Base-by-base conservation (phyloP, 2,888 invertebrate genomes). In the Ochropleura leucogaster region DNA sequence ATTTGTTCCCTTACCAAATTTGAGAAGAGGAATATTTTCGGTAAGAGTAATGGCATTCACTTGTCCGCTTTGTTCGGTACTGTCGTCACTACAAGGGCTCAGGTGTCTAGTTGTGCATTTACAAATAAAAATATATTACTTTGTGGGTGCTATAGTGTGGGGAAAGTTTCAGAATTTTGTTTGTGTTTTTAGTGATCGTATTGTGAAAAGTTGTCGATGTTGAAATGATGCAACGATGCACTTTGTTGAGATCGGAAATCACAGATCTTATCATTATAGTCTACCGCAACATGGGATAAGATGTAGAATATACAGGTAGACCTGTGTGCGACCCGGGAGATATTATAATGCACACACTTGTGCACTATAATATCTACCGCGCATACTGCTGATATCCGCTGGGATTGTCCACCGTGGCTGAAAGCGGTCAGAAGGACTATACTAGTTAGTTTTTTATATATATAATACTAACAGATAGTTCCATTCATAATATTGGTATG, bases 1-100 rank as follows among this genome's bases (percentile, higher is more conserved):
- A 93, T 95, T 95, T 94, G 93, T 94, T 93, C 91, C 92, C 91
- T 90, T 92, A 89, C 88, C 87, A 89, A 93, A 90, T 93, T 93
- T 93, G 91, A 93, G 91, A 89, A 88, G 87, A 51, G 89, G 90
- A 94, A 95, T 94, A 93, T 94, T 94, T 94, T 94, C 90, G 86
- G 87, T 87, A 88, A 89, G 85, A 88, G 74, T 93, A 92, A 93
- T 92, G 91, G 86, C 68, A 72, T 86, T 85, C 85, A 84, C 85
- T 87, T 83, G 86, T 85, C 83, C 82, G 82, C 81, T 80, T 86
- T 81, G 86, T 88, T 80, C 78, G 80, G 68, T 72, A 75, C 79
- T 83, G 84, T 81, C 79, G 77, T 75, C 79, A 71, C 79, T 75
- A 88, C 80, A 89, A 82, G 64, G 80, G 76, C 77, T 82, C 89